These are phyloP conservation scores for Diabrotica balteata DNA, from an alignment of 2,888 invertebrate genomes.

Conservation along the genomic window DNA sequence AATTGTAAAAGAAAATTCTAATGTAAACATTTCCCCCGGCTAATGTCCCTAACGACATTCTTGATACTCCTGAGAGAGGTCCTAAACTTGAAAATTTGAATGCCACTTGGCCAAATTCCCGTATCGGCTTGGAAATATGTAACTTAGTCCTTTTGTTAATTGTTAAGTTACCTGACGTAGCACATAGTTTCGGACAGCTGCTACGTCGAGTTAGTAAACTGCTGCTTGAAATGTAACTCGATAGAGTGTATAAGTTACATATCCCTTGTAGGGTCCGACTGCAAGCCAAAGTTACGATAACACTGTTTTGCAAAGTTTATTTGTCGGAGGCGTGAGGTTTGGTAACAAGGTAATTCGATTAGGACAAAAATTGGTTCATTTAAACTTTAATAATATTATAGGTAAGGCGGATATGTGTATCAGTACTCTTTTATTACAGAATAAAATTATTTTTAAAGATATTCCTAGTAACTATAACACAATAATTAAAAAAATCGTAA, in stretches of 20 bases:
- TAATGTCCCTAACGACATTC: not conserved
- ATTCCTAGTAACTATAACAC: too few relatives aligned
- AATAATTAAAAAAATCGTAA: too few relatives aligned
- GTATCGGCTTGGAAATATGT: constrained; percentile 11
- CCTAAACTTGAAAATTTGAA: constrained; percentile 19
- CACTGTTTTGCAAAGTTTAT: too few relatives aligned
- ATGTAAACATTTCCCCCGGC: constrained; percentile 1
- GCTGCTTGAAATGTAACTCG: constrained; percentile 24
- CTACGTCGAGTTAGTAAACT: constrained; percentile 24
- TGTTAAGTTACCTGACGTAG: constrained; percentile 25
- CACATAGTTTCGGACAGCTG: constrained; percentile 33
- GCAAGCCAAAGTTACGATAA: too few relatives aligned
- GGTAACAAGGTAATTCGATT: too few relatives aligned
- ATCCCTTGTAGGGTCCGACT: not conserved
- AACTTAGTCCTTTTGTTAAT: constrained; percentile 21
- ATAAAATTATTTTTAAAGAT: too few relatives aligned
- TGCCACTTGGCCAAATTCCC: constrained; percentile 9
- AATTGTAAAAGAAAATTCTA: not conserved
- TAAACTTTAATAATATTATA: too few relatives aligned
- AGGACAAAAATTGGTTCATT: too few relatives aligned
- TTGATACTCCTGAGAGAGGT: not conserved
- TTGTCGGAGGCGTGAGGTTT: too few relatives aligned
- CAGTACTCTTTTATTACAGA: too few relatives aligned
- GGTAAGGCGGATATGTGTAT: too few relatives aligned
- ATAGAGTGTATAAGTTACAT: constrained; percentile 14